Conservation (phyloP, 2,113 vertebrate genomes). For the Agelaius phoeniceus region DNA sequence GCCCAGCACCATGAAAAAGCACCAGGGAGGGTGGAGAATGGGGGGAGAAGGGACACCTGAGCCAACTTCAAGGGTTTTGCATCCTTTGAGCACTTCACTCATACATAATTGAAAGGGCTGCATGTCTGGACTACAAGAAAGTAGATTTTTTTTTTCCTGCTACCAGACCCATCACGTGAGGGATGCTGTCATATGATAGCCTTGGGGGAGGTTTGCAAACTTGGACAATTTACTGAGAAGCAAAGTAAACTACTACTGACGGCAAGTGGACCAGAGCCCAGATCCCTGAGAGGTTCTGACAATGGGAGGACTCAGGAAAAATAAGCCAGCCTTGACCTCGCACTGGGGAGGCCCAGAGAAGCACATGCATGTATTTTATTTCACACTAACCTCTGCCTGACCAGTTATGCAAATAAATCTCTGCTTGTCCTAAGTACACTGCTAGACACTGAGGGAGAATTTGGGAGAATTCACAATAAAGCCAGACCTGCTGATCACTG, state of each 20-base stretch:
- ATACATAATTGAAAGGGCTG: neutral
- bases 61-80: neutral
- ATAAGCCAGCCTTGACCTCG: conserved; percentile 3
- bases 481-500: neutral
- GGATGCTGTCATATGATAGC: neutral
- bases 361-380: conserved; percentile 1
- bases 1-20: neutral
- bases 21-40: neutral
- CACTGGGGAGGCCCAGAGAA: neutral
- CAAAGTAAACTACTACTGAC: conserved; percentile 28
- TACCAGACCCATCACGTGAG: neutral
- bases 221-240: neutral
- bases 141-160: neutral
- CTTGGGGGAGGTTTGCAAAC: neutral
- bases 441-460: neutral
- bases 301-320: conserved; percentile 33
- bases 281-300: neutral
- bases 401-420: conserved; percentile 41
- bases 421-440: neutral
- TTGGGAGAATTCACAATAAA: neutral
- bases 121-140: neutral
- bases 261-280: neutral
- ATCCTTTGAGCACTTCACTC: neutral
- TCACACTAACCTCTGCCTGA: conserved; percentile 49
- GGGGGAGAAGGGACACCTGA: neutral